Conservation (phyloP, 2,888 invertebrate genomes). For the Megalurothrips usitatus region DNA sequence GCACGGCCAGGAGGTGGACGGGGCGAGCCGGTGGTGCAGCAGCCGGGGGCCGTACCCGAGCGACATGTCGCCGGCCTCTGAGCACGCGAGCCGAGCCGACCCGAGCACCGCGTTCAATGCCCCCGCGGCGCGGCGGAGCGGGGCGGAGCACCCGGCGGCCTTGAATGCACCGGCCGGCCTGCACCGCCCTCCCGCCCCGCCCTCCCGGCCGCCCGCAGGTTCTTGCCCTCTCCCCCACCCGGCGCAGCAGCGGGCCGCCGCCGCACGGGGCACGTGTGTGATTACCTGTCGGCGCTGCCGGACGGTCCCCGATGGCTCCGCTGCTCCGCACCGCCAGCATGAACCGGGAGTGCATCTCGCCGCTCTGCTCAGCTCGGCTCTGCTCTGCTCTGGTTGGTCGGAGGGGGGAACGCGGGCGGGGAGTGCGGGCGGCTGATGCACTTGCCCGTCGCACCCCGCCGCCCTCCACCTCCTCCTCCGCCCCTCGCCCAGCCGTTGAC, state of each 20-base stretch:
- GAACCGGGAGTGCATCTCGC: constrained; percentile 10
- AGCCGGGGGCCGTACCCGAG: not conserved
- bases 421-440: no score
- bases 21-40: not conserved
- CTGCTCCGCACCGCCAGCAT: not conserved
- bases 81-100: no score
- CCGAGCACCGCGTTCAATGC: not conserved
- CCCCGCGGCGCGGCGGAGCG: not conserved
- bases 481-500: not conserved
- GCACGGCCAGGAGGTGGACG: not conserved
- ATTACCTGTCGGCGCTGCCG: not conserved
- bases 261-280: not conserved
- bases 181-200: not conserved
- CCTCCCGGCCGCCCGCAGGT: constrained; percentile 6
- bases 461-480: not conserved
- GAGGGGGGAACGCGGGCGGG: no score
- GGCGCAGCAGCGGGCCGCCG: not conserved
- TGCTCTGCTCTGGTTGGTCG: not conserved
- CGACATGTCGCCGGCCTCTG: not conserved
- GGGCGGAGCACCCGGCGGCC: not conserved
- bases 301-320: not conserved
- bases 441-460: not conserved
- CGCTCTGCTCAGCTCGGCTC: not conserved
- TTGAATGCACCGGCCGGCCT: not conserved
- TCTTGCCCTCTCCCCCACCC: constrained; percentile 1